Evolutionary conservation across 2,888 invertebrate species (phyloP), one percentile per base, ranked within the genome.

Genomic region (Idaea aversata): DNA sequence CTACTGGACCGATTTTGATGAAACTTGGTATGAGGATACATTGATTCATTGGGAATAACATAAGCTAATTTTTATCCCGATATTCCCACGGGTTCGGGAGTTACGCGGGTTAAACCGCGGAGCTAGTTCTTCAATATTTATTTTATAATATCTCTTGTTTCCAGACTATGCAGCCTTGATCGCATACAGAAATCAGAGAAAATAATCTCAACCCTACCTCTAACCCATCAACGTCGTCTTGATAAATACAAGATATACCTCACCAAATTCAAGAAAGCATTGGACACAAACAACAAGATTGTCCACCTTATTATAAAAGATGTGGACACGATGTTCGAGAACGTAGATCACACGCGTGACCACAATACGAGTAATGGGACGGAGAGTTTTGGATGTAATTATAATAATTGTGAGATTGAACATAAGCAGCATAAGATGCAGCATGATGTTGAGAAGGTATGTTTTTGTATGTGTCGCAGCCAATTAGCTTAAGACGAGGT

Each of bases 261-360:
- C 60, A 91, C 95, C 34, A 94, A 94, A 66, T 94, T 98, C 63
- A 95, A 96, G 78, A 93, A 94, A 64, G 97, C 98, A 80, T 95
- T 99, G 59, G 96, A 97, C 72, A 95, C 96, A 10, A 96, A 96
- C 82, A 93, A 94, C 61, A 89, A 91, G 61, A 93, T 95, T 25
- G 95, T 95, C 5, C 95, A 96, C 68, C 86, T 95, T 34, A 96
- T 98, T 59, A 94, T 97, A 60, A 94, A 95, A 82, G 95, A 97
- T 84, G 97, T 96, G n/a, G 95, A 96, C 62, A 94, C 94, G 57
- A 96, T 98, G 91, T 98, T 98, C 85, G 97, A 97, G 84, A 98
- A 97, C 83, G 95, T 95, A 0, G 91, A 91, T 59, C 90, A 88
- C 59, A 84, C 25, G 25, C 25, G 25, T 16, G 74, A 82, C 7